Conservation (phyloP, 2,113 vertebrate species). For the Notothenia rossii region DNA sequence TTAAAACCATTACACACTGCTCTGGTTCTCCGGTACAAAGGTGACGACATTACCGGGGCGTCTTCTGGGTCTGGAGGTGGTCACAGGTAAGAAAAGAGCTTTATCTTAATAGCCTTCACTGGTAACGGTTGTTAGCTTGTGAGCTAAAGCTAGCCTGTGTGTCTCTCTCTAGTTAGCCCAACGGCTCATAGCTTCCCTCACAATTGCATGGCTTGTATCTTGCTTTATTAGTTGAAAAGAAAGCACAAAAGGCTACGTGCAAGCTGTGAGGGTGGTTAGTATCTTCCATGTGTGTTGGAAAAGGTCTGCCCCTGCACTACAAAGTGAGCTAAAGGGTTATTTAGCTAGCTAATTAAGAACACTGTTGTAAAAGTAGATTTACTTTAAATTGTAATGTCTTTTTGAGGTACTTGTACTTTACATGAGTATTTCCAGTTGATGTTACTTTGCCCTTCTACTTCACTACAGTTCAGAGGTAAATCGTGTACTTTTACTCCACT, state of each 20-base stretch:
- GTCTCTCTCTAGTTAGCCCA: conserved; percentile 48
- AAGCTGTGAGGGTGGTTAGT: background rate
- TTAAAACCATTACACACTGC: conserved; percentile 68
- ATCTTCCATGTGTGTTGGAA: background rate
- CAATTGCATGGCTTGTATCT: conserved; percentile 29
- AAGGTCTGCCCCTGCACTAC: background rate
- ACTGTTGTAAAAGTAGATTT: too few species aligned
- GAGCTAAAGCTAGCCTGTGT: conserved; percentile 70
- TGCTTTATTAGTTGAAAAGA: conserved; percentile 1
- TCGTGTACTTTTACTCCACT: too few species aligned
- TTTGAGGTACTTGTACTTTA: too few species aligned
- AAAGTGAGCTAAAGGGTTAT: conserved; percentile 1
- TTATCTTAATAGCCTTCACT: conserved; percentile 8
- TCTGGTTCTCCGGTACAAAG: conserved; percentile 45
- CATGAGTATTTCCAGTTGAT: too few species aligned
- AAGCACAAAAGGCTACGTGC: too few species aligned
- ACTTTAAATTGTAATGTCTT: too few species aligned
- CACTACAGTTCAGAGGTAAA: too few species aligned
- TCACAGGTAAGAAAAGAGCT: conserved; percentile 61
- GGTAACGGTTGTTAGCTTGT: conserved; percentile 57
- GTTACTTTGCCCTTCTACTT: too few species aligned
- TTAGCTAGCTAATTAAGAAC: conserved; percentile 28
- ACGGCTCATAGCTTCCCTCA: conserved; percentile 9
- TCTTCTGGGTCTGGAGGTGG: conserved; percentile 62
- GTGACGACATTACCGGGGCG: conserved; percentile 46